Evolutionary conservation across 2,113 vertebrate genomes (phyloP).

Genomic region (Acanthisitta chloris): DNA sequence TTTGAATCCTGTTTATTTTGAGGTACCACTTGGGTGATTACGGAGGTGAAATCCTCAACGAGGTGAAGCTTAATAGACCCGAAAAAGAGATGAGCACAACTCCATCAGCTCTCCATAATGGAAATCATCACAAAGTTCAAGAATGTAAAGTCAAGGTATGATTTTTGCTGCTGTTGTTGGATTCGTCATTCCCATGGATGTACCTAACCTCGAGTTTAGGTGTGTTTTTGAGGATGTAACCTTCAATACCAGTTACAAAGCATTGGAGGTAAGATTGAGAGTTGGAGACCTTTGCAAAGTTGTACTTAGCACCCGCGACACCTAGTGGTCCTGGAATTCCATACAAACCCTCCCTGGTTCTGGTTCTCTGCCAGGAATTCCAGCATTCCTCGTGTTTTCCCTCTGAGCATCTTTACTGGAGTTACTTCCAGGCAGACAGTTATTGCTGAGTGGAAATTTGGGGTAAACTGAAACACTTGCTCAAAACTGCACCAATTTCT

Average conservation of each 20-base stretch:
- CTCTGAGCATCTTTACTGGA: neutral
- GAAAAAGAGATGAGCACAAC: constrained; percentile 83
- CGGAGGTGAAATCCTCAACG: constrained; percentile 87
- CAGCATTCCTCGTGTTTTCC: neutral
- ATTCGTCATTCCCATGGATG: neutral
- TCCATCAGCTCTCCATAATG: constrained; percentile 80
- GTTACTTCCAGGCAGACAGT: neutral
- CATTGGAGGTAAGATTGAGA: neutral
- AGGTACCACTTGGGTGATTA: constrained; percentile 91
- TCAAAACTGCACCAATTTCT: neutral
- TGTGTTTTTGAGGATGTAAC: neutral
- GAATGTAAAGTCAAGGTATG: constrained; percentile 89
- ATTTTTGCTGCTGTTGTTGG: neutral
- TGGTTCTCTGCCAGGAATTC: neutral
- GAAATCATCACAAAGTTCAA: constrained; percentile 83
- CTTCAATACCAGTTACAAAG: neutral
- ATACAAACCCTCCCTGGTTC: neutral
- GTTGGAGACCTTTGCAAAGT: neutral
- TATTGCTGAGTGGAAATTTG: neutral
- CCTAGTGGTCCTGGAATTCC: constrained; percentile 31
- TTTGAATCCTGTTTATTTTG: constrained; percentile 2
- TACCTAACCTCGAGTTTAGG: neutral
- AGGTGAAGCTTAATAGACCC: constrained; percentile 83
- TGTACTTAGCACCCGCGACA: constrained; percentile 56
- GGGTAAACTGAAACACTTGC: neutral